phyloP scores from a whole-genome alignment of 2,888 invertebrate species.

The Actias luna region DNA sequence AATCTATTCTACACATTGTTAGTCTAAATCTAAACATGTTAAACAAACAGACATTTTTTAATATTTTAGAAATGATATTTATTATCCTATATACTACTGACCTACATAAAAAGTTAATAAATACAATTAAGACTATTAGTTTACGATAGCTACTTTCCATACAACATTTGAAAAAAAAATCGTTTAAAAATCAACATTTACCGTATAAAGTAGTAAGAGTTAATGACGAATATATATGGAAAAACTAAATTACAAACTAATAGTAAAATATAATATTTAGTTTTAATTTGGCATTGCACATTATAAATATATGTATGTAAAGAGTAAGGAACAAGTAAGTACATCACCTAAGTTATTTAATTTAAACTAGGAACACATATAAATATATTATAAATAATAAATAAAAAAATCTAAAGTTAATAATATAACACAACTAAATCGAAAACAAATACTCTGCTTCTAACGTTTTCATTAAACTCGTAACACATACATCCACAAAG shows the following conservation, averaged over 20 bases:
- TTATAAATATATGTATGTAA: slow-evolving; percentile 60
- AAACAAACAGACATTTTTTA: slow-evolving; percentile 80
- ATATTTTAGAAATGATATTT: slow-evolving; percentile 78
- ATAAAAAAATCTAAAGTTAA: slow-evolving; percentile 41
- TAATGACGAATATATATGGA: slow-evolving; percentile 49
- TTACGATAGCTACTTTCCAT: slow-evolving; percentile 63
- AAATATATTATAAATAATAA: slow-evolving; percentile 29
- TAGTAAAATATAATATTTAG: slow-evolving; percentile 61
- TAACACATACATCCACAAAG: slow-evolving; percentile 67
- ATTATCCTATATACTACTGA: slow-evolving; percentile 76
- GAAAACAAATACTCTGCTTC: slow-evolving; percentile 48
- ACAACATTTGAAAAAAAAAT: slow-evolving; percentile 51
- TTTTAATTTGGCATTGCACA: slow-evolving; percentile 60
- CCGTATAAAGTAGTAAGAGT: slow-evolving; percentile 57
- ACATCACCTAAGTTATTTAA: slow-evolving; percentile 42
- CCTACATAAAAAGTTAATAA: slow-evolving; percentile 72
- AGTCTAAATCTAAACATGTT: slow-evolving; percentile 81
- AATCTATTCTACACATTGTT: slow-evolving; percentile 79
- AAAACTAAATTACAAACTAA: slow-evolving; percentile 61
- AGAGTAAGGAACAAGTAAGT: slow-evolving; percentile 52
- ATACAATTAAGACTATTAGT: slow-evolving; percentile 77
- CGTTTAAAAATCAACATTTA: slow-evolving; percentile 37
- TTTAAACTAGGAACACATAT: slow-evolving; percentile 57
- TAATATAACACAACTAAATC: slow-evolving; percentile 48
- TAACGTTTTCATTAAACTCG: slow-evolving; percentile 42